These are phyloP conservation scores for Danio kyathit DNA, from an alignment of 2,797 vertebrate species.

Conservation along the genomic window DNA sequence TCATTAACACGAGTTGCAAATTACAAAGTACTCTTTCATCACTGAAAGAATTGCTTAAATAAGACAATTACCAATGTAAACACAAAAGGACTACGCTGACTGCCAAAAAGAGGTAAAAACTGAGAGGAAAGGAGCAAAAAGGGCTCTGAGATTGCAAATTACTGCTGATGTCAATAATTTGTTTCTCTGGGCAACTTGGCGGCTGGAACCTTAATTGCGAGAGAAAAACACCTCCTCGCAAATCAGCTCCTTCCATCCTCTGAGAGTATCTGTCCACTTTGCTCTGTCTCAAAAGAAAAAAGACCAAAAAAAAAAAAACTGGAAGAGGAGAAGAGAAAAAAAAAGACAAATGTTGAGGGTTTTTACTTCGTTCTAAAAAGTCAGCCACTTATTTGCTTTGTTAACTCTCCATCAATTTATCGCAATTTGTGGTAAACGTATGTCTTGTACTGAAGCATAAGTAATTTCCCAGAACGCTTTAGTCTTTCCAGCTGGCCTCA, in stretches of 20 bases:
- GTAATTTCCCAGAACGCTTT: slow-evolving; percentile 31
- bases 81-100: slow-evolving; percentile 35
- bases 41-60: slow-evolving; percentile 25
- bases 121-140: slow-evolving; percentile 39
- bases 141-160: slow-evolving; percentile 22
- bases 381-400: slow-evolving; percentile 34
- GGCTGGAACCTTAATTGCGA: slow-evolving; percentile 34
- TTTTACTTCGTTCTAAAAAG: slow-evolving; percentile 39
- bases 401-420: slow-evolving; percentile 42
- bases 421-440: not conserved
- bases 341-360: slow-evolving; percentile 4
- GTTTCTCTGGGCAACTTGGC: slow-evolving; percentile 28
- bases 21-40: slow-evolving; percentile 24
- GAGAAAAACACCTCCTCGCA: slow-evolving; percentile 30
- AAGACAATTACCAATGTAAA: slow-evolving; percentile 19
- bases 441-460: not conserved
- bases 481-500: slow-evolving; percentile 23
- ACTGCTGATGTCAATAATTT: slow-evolving; percentile 48
- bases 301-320: not conserved
- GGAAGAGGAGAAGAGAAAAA: slow-evolving; percentile 3
- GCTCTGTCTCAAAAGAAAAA: slow-evolving; percentile 38
- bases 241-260: slow-evolving; percentile 34
- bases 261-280: slow-evolving; percentile 36
- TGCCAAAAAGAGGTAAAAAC: slow-evolving; percentile 30
- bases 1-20: slow-evolving; percentile 16